A percentile compares a stretch with the other conserved stretches of the same genome.
phyloP scores from a whole-genome alignment of 2,113 vertebrate genomes.

The Brachypodius melanocephalos region DNA sequence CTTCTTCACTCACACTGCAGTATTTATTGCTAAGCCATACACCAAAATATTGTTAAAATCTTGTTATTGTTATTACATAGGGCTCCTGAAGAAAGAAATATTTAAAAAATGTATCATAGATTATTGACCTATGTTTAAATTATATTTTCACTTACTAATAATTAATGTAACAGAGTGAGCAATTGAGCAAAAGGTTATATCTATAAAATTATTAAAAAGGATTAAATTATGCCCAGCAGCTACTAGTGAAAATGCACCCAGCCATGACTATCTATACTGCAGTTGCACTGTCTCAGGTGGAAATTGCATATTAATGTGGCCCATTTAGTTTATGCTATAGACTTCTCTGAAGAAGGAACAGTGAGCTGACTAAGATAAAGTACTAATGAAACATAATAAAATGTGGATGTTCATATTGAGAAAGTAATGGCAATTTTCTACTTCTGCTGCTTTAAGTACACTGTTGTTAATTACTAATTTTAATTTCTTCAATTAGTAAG shows the following conservation, averaged over 20 bases:
- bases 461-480: neutral
- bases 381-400: constrained; percentile 4
- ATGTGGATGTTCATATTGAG: neutral
- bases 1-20: neutral
- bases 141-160: constrained; percentile 48
- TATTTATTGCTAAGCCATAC: neutral
- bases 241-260: constrained; percentile 6
- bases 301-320: constrained; percentile 35
- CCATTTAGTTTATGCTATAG: constrained; percentile 20
- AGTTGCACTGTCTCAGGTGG: neutral
- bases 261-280: neutral
- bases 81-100: neutral
- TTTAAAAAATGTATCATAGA: neutral
- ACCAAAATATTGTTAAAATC: neutral
- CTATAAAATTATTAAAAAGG: constrained; percentile 57
- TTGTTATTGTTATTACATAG: neutral
- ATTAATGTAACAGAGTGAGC: constrained; percentile 34
- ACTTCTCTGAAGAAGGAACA: constrained; percentile 6
- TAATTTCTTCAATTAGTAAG: neutral
- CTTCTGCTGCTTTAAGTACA: neutral
- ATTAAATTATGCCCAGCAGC: constrained; percentile 51
- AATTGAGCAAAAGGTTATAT: constrained; percentile 52
- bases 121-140: constrained; percentile 42
- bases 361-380: neutral
- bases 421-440: neutral